Evolutionary conservation across 2,113 vertebrate genomes (phyloP).

Genomic region (Ardeotis arabs): DNA sequence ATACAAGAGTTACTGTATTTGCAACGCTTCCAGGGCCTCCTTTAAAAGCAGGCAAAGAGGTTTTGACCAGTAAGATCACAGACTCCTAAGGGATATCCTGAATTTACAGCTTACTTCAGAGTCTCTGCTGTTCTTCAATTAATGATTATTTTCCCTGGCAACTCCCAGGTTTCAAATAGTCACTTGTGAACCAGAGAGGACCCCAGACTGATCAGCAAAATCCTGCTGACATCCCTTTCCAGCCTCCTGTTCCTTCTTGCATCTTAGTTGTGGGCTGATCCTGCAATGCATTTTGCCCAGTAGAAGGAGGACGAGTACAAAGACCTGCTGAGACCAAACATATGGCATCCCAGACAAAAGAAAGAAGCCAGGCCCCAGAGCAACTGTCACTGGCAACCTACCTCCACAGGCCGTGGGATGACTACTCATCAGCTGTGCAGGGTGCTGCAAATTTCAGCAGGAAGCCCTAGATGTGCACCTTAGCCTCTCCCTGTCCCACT

Average conservation of each 20-base stretch:
- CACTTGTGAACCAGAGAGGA: neutral
- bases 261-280: neutral
- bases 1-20: neutral
- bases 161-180: neutral
- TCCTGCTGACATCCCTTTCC: neutral
- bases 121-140: neutral
- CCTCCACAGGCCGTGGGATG: neutral
- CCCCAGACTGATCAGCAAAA: neutral
- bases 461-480: neutral
- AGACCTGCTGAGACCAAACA: neutral
- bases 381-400: neutral
- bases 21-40: neutral
- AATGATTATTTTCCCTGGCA: neutral
- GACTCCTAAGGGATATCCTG: neutral
- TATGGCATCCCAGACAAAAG: neutral
- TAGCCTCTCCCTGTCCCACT: neutral
- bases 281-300: neutral
- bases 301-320: neutral
- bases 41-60: neutral
- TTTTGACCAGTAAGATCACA: neutral
- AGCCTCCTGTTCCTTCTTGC: neutral
- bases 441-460: neutral
- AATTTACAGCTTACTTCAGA: neutral
- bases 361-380: neutral
- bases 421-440: neutral